These are phyloP conservation scores for Tragopan temminckii DNA, from an alignment of 2,797 vertebrate species.

Conservation along the genomic window DNA sequence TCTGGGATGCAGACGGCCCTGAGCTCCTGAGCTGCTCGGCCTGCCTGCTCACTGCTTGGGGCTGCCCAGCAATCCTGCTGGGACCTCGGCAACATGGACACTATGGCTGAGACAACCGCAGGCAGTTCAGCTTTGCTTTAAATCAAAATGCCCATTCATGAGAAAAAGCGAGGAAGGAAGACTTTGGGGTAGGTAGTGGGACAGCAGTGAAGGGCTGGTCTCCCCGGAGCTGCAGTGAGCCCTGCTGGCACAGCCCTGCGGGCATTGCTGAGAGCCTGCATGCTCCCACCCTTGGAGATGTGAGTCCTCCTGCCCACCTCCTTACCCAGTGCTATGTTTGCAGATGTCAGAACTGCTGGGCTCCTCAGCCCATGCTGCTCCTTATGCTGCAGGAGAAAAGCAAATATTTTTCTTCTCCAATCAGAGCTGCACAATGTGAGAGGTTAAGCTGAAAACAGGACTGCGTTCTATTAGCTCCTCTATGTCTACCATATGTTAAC, in stretches of 20 bases:
- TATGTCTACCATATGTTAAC: neutral
- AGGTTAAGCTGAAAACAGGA: accelerated
- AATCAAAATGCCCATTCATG: neutral
- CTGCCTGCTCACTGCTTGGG: accelerated
- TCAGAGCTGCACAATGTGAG: neutral
- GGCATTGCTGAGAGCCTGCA: neutral
- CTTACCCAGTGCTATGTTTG: accelerated
- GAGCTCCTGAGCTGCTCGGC: neutral
- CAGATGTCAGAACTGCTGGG: accelerated
- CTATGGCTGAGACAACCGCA: accelerated
- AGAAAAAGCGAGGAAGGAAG: neutral
- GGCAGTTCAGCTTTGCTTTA: neutral
- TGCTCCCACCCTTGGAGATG: neutral
- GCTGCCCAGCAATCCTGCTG: accelerated
- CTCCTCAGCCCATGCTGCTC: neutral
- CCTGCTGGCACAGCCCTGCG: accelerated
- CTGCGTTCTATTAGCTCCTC: neutral
- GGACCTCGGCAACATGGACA: accelerated
- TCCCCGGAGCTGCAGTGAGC: neutral
- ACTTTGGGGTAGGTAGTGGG: neutral
- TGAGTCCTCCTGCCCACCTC: no score
- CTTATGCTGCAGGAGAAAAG: neutral
- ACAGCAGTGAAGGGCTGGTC: neutral
- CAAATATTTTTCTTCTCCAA: neutral
- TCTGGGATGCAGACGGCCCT: accelerated